Evolutionary conservation across 2,888 invertebrate species (phyloP).

Genomic region (Serripes groenlandicus): DNA sequence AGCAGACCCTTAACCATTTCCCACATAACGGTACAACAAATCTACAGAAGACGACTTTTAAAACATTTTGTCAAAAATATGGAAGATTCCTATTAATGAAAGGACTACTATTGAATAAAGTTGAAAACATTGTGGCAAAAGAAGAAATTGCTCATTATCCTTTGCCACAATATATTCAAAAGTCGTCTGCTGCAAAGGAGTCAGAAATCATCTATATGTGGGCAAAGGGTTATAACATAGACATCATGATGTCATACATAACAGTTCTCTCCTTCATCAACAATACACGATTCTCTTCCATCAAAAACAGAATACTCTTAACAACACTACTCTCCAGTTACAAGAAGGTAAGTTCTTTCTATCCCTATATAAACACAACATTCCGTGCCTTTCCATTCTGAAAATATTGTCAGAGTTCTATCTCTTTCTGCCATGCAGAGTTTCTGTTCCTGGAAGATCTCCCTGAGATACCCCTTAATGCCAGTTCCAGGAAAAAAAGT

Average conservation of each 20-base stretch:
- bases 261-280: neutral
- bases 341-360: no score
- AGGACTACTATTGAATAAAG: neutral
- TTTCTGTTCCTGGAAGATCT: constrained; percentile 31
- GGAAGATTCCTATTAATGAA: neutral
- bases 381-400: no score
- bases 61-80: neutral
- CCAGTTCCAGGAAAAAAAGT: constrained; percentile 17
- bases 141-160: neutral
- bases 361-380: no score
- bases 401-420: no score
- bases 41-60: no score
- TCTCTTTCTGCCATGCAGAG: neutral
- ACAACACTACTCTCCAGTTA: no score
- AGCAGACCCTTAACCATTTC: no score
- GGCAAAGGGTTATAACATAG: no score
- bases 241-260: neutral
- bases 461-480: constrained; percentile 20
- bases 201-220: neutral
- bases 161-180: neutral
- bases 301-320: neutral
- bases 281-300: neutral
- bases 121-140: neutral
- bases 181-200: no score
- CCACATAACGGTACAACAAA: no score